phyloP scores from a whole-genome alignment of 2,888 invertebrate genomes.

The Cryptocephalus primarius region DNA sequence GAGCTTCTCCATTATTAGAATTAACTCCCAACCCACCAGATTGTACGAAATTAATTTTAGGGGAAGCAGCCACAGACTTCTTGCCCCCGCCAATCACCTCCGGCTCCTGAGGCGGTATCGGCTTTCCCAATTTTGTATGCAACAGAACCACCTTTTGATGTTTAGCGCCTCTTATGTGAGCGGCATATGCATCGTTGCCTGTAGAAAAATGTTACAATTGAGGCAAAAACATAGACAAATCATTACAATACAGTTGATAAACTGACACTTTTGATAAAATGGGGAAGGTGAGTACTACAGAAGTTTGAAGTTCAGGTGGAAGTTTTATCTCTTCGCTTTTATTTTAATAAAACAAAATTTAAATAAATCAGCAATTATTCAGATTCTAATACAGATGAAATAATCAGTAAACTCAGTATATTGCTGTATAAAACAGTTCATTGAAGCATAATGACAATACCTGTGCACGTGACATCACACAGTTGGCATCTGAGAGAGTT shows the following conservation, averaged over 20 bases:
- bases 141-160: constrained; percentile 96
- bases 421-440: too few species aligned
- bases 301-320: too few species aligned
- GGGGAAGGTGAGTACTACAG: too few species aligned
- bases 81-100: constrained; percentile 59
- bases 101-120: constrained; percentile 91
- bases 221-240: not conserved
- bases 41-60: constrained; percentile 78
- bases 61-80: constrained; percentile 50
- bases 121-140: constrained; percentile 94
- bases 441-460: constrained; percentile 2
- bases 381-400: too few species aligned
- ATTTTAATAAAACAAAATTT: too few species aligned
- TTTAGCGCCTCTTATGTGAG: constrained; percentile 94
- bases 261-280: too few species aligned
- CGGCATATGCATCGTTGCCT: constrained; percentile 95
- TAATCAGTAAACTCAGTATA: too few species aligned
- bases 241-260: too few species aligned
- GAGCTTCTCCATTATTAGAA: constrained; percentile 33
- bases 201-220: constrained; percentile 26
- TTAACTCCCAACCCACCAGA: constrained; percentile 58
- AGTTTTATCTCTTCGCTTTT: too few species aligned
- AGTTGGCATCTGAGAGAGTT: constrained; percentile 85
- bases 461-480: constrained; percentile 97
- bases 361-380: too few species aligned